Evolutionary conservation across 2,113 vertebrate genomes (phyloP).

Genomic region (Bombycilla garrulus): DNA sequence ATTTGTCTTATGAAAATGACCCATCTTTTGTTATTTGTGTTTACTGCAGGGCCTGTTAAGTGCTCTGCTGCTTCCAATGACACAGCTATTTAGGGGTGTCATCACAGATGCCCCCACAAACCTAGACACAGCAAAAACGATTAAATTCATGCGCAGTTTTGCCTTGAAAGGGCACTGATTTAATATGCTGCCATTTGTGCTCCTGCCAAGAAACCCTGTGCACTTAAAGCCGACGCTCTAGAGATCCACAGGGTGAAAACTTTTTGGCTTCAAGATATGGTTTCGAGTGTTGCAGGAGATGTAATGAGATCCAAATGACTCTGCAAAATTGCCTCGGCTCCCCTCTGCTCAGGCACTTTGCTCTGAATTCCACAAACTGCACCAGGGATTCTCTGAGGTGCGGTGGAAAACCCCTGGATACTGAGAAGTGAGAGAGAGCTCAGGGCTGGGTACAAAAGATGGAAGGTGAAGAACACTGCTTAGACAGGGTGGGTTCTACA

Average conservation of each 20-base stretch:
- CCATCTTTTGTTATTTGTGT: neutral
- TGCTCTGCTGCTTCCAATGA: neutral
- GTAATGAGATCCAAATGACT: neutral
- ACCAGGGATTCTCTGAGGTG: neutral
- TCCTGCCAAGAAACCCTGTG: neutral
- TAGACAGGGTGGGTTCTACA: neutral
- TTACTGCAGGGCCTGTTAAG: neutral
- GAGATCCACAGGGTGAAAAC: neutral
- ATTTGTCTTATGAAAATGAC: neutral
- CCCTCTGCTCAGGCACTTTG: neutral
- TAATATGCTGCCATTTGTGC: neutral
- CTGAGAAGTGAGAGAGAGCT: neutral
- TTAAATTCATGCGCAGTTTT: neutral
- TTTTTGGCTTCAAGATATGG: neutral
- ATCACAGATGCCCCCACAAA: neutral
- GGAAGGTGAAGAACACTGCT: neutral
- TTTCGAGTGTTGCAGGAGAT: neutral
- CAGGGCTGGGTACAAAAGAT: accelerated
- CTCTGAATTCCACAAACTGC: neutral
- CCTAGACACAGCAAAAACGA: neutral
- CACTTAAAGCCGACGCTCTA: neutral
- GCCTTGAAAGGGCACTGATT: neutral
- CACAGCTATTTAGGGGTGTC: neutral
- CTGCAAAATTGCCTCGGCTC: neutral
- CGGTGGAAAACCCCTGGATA: neutral